Evolutionary conservation across 2,113 vertebrate species (phyloP).

Genomic region (Peucedramus taeniatus): DNA sequence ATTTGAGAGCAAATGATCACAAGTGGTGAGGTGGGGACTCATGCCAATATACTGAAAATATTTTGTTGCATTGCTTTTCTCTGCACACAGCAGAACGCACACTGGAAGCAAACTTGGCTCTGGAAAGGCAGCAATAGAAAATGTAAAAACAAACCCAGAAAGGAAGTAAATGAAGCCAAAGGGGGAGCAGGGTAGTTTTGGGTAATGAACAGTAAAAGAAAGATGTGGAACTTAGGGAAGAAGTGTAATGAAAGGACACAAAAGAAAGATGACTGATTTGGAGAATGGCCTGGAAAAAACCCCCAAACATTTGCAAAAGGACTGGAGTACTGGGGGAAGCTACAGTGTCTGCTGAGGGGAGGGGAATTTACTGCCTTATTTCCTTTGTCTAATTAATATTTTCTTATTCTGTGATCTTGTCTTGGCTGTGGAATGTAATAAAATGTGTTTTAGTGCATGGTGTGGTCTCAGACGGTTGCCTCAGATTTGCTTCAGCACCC

Average conservation of each 20-base stretch:
- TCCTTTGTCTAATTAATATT: not conserved
- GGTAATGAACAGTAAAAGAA: slow-evolving; percentile 27
- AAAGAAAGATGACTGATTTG: slow-evolving; percentile 36
- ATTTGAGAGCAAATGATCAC: slow-evolving; percentile 34
- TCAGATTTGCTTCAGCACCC: not conserved
- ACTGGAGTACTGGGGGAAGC: not conserved
- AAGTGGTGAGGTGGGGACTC: not conserved
- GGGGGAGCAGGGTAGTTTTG: slow-evolving; percentile 29
- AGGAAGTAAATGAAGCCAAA: slow-evolving; percentile 29
- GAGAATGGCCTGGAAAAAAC: not conserved
- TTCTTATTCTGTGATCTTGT: not conserved
- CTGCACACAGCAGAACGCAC: not conserved
- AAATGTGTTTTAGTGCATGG: not conserved
- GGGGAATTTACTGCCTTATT: not conserved
- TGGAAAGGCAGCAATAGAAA: slow-evolving; percentile 49
- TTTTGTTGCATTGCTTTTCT: slow-evolving; percentile 35
- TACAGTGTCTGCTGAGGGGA: not conserved
- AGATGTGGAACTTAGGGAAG: slow-evolving; percentile 26
- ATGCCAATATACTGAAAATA: slow-evolving; percentile 32
- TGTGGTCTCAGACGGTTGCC: not conserved
- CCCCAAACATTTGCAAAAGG: not conserved
- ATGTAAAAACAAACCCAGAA: slow-evolving; percentile 50
- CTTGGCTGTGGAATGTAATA: not conserved
- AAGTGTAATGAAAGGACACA: slow-evolving; percentile 18
- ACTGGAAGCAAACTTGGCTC: slow-evolving; percentile 41